Evolutionary conservation across 1,140 invertebrate genomes (phyloP), one percentile per base, ranked within the genome.

Genomic region (Sinella curviseta): DNA sequence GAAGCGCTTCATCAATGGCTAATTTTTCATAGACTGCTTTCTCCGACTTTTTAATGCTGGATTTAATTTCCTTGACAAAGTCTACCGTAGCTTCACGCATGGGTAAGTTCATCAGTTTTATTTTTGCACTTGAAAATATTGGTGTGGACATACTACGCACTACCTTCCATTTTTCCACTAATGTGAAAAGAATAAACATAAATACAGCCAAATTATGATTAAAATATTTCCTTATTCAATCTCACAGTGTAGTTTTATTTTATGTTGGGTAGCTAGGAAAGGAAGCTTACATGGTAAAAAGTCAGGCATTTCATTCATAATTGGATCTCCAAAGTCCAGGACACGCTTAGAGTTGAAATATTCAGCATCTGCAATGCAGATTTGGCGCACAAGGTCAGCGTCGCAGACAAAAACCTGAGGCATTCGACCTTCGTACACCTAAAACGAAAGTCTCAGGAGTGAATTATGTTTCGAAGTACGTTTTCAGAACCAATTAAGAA

Each of bases 291-390:
- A 31, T 33, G 81, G 75, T 26, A 74, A 39, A 75, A 82, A 70
- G 54, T 79, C 78, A 33, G 77, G 36, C 65, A 79, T 82, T 75
- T 82, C 75, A 26, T 79, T 73, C 0, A 82, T 14, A 31, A 82
- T 24, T 26, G 34, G 33, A 54, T 80, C 75, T 1, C 82, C 79
- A 65, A 65, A 54, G 26, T 82, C 80, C 8, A 74, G 24, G 1
- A 17, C 24, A 26, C 74, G 12, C 36, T 88, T 84, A 79, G 89
- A 88, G 70, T 87, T 84, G 79, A 91, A 91, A 82, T 87, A 85
- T 14, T 87, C 84, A 80, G 91, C 90, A 83, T 91, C 90, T 48
- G 87, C 89, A 3, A 89, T 84, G 36, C 91, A 83, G 70, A 91
- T 87, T 31, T 86, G 82, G 70, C 88, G 88, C 0, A 89, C 85